Conservation (phyloP, 2,888 invertebrate species). For the Tubulanus polymorphus region DNA sequence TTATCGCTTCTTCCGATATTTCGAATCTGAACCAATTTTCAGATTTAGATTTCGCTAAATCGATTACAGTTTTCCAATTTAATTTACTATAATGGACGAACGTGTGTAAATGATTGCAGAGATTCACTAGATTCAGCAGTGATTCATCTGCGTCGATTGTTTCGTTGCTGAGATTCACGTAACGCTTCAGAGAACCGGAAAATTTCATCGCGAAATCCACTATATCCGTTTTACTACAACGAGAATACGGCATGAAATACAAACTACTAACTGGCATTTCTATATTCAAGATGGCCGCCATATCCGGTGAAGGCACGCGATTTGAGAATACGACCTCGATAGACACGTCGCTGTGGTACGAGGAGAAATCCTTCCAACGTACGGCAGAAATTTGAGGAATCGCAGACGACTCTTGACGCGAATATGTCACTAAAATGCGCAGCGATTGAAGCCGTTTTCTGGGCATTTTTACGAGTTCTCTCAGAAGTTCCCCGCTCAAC, state of each 20-base stretch:
- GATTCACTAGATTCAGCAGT: background rate
- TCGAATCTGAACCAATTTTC: background rate
- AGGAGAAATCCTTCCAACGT: background rate
- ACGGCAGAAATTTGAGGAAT: background rate
- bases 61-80: background rate
- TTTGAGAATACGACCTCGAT: background rate
- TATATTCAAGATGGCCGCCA: background rate
- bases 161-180: background rate
- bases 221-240: background rate
- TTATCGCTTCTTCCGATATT: too few relatives aligned
- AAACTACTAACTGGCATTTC: slow-evolving; percentile 1
- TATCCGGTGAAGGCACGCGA: background rate
- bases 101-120: background rate
- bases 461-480: background rate
- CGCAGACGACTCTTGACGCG: background rate
- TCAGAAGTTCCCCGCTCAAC: background rate
- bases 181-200: background rate
- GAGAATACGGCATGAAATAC: slow-evolving; percentile 1
- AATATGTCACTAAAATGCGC: background rate
- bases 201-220: background rate
- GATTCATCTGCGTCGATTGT: background rate
- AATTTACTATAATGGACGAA: background rate
- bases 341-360: background rate
- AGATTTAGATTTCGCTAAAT: background rate
- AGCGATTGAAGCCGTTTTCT: background rate